phyloP scores from a whole-genome alignment of 2,113 vertebrate species.

The Etheostoma spectabile region DNA sequence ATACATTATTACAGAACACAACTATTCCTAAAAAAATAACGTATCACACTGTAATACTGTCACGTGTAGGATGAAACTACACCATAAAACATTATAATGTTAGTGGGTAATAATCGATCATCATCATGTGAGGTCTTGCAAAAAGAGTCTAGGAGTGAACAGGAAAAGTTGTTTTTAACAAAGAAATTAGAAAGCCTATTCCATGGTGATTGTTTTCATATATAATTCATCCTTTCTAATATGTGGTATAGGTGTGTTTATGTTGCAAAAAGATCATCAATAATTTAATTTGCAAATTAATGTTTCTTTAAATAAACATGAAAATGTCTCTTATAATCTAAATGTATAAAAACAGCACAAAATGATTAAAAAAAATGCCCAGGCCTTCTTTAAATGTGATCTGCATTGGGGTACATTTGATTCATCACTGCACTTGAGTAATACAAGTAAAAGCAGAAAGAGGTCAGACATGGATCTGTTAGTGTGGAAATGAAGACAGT shows the following conservation, averaged over 20 bases:
- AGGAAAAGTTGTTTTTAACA: neutral
- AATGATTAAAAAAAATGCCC: too few relatives aligned
- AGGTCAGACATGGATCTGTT: constrained; percentile 8
- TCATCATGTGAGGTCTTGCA: neutral
- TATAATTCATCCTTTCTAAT: too few relatives aligned
- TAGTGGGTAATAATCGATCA: neutral
- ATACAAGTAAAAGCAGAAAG: constrained; percentile 15
- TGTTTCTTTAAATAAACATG: neutral
- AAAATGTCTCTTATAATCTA: neutral
- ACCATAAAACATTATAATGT: neutral
- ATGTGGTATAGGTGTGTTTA: neutral
- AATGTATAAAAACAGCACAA: neutral
- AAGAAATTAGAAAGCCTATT: neutral
- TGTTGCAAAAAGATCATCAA: neutral
- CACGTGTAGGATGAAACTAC: constrained; percentile 2
- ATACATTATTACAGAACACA: constrained; percentile 34
- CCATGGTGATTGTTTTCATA: neutral
- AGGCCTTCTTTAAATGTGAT: neutral
- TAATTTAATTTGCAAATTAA: neutral
- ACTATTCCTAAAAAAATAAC: constrained; percentile 35
- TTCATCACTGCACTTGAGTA: neutral
- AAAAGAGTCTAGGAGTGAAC: neutral
- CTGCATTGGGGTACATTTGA: neutral
- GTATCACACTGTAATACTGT: neutral
- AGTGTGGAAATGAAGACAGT: constrained; percentile 1